Percentiles rank a stretch among this genome's conserved stretches.
Conservation (phyloP, 2,888 invertebrate species). For the Nyleta sp. region DNA sequence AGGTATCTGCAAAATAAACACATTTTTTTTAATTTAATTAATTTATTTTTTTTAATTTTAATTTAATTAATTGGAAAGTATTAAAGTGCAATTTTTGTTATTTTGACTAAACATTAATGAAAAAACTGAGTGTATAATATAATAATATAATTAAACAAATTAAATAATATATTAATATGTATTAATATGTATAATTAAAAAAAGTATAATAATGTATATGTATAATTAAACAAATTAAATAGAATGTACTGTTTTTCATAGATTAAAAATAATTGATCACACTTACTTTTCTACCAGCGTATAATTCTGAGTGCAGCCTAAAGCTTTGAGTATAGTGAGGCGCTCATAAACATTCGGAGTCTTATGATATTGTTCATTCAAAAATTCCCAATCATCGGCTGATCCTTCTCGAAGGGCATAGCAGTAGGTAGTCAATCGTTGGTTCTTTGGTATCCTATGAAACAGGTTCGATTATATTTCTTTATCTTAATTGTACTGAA, state of each 20-base stretch:
- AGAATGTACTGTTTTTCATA: too few relatives aligned
- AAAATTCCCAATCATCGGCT: constrained; percentile 87
- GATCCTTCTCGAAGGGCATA: constrained; percentile 86
- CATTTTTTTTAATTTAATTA: not conserved
- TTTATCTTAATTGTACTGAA: too few relatives aligned
- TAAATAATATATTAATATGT: too few relatives aligned
- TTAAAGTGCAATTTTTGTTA: too few relatives aligned
- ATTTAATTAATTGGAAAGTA: too few relatives aligned
- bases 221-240: too few relatives aligned
- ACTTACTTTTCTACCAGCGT: constrained; percentile 82
- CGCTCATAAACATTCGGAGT: constrained; percentile 86
- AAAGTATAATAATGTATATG: too few relatives aligned
- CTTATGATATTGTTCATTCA: constrained; percentile 86
- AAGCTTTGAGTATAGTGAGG: constrained; percentile 84
- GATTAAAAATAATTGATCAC: not conserved
- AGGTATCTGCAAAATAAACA: constrained; percentile 39
- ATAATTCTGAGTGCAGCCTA: constrained; percentile 84
- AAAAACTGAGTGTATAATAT: too few relatives aligned
- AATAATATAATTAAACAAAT: too few relatives aligned
- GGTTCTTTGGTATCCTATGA: constrained; percentile 86
- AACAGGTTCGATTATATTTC: too few relatives aligned
- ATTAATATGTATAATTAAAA: too few relatives aligned
- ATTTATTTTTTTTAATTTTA: not conserved
- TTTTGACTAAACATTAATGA: too few relatives aligned
- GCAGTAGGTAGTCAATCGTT: constrained; percentile 87